Conservation (phyloP, 1,140 invertebrate genomes). For the Platyura marginata region DNA sequence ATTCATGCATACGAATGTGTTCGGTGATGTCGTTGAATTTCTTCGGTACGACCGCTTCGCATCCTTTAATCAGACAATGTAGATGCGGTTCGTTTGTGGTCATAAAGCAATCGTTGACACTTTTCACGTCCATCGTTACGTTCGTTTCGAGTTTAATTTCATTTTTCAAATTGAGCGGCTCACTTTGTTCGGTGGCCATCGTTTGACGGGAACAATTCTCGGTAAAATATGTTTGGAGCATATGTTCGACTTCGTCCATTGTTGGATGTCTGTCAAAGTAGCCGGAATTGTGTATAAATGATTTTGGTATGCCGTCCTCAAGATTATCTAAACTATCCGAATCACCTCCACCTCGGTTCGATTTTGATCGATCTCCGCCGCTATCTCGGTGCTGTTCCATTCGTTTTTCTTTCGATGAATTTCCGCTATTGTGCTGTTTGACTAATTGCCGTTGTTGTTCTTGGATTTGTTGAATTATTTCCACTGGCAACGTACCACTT, state of each 20-base stretch:
- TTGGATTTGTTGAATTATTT: slow-evolving; percentile 3
- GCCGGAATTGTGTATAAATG: neutral
- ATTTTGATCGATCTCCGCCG: too few relatives aligned
- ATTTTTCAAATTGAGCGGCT: slow-evolving; percentile 1
- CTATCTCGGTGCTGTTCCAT: too few relatives aligned
- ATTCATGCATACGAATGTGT: slow-evolving; percentile 5
- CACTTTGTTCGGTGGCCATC: neutral
- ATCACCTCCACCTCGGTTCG: too few relatives aligned
- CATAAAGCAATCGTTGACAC: slow-evolving; percentile 1
- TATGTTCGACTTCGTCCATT: slow-evolving; percentile 1
- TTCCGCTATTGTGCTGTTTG: neutral
- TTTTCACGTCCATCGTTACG: too few relatives aligned
- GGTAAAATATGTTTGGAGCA: slow-evolving; percentile 4
- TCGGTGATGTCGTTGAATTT: slow-evolving; percentile 2
- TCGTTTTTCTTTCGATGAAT: too few relatives aligned
- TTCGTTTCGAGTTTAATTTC: neutral
- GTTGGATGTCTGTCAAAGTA: neutral
- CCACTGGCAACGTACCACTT: neutral
- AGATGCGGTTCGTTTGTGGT: slow-evolving; percentile 3
- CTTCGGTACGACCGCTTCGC: slow-evolving; percentile 2
- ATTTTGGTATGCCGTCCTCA: slow-evolving; percentile 1
- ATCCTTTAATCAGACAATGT: slow-evolving; percentile 4
- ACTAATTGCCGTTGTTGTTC: neutral
- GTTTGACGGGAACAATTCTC: neutral
- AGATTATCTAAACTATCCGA: too few relatives aligned